Evolutionary conservation across 2,113 vertebrate genomes (phyloP).

Genomic region (Eonycteris spelaea): DNA sequence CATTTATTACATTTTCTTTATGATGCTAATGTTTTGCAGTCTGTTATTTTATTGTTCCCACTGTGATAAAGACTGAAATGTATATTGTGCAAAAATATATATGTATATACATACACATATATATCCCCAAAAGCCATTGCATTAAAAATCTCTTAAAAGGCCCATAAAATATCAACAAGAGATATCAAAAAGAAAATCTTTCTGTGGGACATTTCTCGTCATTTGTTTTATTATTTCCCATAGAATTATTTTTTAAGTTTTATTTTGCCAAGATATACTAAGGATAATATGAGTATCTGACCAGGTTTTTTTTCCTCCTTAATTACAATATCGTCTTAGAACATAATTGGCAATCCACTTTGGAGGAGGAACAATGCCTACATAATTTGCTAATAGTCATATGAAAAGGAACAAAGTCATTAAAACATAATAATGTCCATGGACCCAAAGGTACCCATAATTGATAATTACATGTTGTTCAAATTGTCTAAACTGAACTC

Average conservation of each 20-base stretch:
- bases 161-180: constrained; percentile 81
- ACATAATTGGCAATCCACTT: constrained; percentile 68
- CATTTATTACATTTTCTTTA: constrained; percentile 89
- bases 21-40: constrained; percentile 84
- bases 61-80: constrained; percentile 83
- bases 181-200: constrained; percentile 78
- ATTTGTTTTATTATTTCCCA: constrained; percentile 77
- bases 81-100: constrained; percentile 69
- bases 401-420: constrained; percentile 73
- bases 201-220: constrained; percentile 76
- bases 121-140: constrained; percentile 72
- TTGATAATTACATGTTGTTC: constrained; percentile 74
- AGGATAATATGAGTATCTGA: constrained; percentile 65
- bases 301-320: constrained; percentile 36
- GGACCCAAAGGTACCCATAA: constrained; percentile 59
- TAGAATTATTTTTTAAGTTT: constrained; percentile 74
- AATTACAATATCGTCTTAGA: constrained; percentile 76
- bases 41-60: constrained; percentile 86
- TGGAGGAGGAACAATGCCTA: constrained; percentile 61
- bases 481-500: constrained; percentile 60
- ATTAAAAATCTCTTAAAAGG: constrained; percentile 83
- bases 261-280: constrained; percentile 78
- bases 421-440: constrained; percentile 72
- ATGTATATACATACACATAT: neutral
- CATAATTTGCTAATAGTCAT: constrained; percentile 77